These are phyloP conservation scores for Caretta caretta DNA, from an alignment of 2,113 vertebrate genomes.

Conservation along the genomic window DNA sequence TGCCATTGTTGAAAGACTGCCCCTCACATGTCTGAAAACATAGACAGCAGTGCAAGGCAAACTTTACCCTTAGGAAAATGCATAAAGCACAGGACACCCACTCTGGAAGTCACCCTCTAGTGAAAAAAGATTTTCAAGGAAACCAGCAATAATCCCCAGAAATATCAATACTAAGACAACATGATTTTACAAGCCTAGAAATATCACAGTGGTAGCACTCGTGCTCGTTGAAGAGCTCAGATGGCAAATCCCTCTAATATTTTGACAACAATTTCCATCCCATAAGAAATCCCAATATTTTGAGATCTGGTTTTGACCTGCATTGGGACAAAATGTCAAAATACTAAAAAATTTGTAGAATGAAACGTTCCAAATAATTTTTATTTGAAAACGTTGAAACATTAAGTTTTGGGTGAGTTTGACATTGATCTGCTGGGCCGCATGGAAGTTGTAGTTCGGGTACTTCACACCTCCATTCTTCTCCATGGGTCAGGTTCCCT, in stretches of 20 bases:
- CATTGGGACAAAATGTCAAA: neutral
- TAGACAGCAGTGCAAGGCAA: neutral
- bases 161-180: neutral
- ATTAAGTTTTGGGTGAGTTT: neutral
- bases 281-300: no score
- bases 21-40: neutral
- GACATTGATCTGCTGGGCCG: rapidly evolving
- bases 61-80: neutral
- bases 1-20: neutral
- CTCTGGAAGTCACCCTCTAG: neutral
- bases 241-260: neutral
- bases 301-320: neutral
- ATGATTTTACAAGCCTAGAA: neutral
- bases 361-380: neutral
- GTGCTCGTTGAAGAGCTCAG: neutral
- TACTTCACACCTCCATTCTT: neutral
- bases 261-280: neutral
- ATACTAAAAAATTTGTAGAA: neutral
- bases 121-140: neutral
- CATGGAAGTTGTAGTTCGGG: neutral
- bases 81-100: neutral
- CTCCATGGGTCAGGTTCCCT: neutral
- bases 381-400: neutral
- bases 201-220: neutral
- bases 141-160: neutral